Conservation (phyloP, 2,797 vertebrate species). For the Manis javanica region DNA sequence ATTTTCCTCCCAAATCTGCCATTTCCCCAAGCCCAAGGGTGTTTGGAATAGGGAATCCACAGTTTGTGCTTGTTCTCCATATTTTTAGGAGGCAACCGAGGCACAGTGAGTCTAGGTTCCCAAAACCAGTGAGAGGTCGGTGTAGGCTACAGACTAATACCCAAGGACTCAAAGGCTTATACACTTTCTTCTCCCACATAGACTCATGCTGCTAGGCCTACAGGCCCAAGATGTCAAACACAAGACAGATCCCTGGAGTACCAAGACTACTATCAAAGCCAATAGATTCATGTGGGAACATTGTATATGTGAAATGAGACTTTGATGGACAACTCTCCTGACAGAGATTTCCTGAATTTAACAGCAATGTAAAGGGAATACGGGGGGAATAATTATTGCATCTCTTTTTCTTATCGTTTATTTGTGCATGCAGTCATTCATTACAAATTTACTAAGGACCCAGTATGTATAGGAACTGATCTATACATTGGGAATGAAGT, state of each 20-base stretch:
- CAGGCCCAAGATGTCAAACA: neutral
- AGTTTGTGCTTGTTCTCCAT: neutral
- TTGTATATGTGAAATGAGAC: neutral
- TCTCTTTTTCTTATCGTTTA: neutral
- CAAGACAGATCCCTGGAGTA: neutral
- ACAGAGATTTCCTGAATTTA: neutral
- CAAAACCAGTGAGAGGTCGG: neutral
- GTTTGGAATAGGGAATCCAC: neutral
- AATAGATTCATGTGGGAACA: too few relatives aligned
- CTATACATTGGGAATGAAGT: neutral
- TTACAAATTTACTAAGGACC: neutral
- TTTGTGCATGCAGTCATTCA: neutral
- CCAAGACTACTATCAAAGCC: neutral
- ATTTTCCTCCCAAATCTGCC: too few relatives aligned
- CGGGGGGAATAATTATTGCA: neutral
- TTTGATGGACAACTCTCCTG: neutral
- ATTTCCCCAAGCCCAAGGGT: neutral
- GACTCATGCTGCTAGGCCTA: neutral
- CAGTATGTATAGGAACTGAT: neutral
- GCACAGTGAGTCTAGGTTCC: neutral
- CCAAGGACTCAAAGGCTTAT: neutral
- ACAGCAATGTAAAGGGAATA: neutral
- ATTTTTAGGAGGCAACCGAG: neutral
- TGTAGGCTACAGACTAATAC: neutral
- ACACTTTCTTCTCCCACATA: neutral